These are phyloP conservation scores for Eilema depressum DNA, from an alignment of 2,888 invertebrate species.

Conservation along the genomic window DNA sequence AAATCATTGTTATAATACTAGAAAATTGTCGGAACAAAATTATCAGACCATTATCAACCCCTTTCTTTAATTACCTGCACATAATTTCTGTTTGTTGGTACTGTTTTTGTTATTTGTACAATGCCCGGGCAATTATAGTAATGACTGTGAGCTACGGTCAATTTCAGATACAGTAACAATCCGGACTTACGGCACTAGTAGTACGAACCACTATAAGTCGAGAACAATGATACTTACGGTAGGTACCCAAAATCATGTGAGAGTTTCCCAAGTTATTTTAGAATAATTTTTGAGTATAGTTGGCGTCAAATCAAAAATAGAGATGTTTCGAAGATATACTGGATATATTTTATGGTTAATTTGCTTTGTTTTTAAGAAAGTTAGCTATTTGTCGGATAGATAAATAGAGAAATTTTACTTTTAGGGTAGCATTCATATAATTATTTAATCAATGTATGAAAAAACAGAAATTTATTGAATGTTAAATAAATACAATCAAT, in stretches of 20 bases:
- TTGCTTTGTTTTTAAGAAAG: neutral
- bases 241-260: neutral
- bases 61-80: constrained; percentile 84
- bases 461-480: neutral
- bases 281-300: neutral
- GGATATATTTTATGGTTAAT: neutral
- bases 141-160: constrained; percentile 72
- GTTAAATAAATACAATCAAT: neutral
- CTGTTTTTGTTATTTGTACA: constrained; percentile 62
- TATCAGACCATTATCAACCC: constrained; percentile 83
- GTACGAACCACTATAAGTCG: constrained; percentile 1
- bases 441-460: no score
- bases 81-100: constrained; percentile 70
- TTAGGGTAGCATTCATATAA: neutral
- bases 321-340: no score
- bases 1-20: constrained; percentile 79
- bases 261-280: neutral
- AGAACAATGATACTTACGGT: constrained; percentile 18
- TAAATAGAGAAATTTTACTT: neutral
- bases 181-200: constrained; percentile 12
- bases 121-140: constrained; percentile 78
- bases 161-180: constrained; percentile 62
- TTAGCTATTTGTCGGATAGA: neutral
- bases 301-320: no score
- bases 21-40: constrained; percentile 80